phyloP scores from a whole-genome alignment of 1,140 invertebrate genomes.

The Mizuhopecten yessoensis region DNA sequence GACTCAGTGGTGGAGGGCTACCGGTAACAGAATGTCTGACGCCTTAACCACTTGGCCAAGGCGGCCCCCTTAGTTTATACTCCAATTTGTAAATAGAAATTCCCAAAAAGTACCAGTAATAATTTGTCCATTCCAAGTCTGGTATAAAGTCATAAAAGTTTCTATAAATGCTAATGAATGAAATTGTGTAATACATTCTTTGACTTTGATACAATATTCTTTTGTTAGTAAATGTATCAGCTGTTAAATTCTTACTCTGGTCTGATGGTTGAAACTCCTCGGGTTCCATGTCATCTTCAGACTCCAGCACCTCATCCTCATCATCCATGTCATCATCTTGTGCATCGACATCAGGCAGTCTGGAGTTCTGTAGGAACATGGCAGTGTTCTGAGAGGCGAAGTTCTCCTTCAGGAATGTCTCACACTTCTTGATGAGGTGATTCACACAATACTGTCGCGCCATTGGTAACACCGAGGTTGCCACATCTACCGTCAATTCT shows the following conservation, averaged over 20 bases:
- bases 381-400: background rate
- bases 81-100: too few species aligned
- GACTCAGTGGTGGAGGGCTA: too few species aligned
- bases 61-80: too few species aligned
- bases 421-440: background rate
- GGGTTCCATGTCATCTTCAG: background rate
- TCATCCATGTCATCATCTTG: background rate
- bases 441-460: background rate
- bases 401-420: conserved; percentile 13
- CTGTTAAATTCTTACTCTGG: background rate
- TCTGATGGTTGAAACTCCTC: background rate
- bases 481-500: background rate
- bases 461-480: background rate
- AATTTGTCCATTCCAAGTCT: too few species aligned
- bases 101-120: too few species aligned
- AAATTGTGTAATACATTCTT: too few species aligned
- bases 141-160: too few species aligned
- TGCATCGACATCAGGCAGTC: background rate
- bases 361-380: background rate
- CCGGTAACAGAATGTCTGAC: too few species aligned
- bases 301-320: background rate
- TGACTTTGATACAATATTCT: too few species aligned
- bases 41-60: too few species aligned
- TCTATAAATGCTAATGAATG: too few species aligned
- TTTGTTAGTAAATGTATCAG: background rate